Conservation (phyloP, 2,797 vertebrate genomes). For the Chromobotia macracanthus region DNA sequence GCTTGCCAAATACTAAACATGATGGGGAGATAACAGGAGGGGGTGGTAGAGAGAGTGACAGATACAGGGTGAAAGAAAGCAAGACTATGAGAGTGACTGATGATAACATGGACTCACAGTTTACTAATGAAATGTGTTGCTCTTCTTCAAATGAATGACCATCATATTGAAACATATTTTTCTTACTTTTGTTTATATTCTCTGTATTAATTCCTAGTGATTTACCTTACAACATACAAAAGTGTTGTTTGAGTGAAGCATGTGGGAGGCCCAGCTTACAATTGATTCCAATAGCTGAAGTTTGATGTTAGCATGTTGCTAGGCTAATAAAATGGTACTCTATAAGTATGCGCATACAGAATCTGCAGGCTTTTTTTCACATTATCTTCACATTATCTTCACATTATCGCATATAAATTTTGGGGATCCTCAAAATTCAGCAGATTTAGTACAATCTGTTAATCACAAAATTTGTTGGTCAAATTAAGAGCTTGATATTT, state of each 20-base stretch:
- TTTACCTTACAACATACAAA: neutral
- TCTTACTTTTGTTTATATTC: neutral
- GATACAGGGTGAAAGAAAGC: constrained; percentile 24
- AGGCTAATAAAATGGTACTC: neutral
- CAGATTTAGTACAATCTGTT: neutral
- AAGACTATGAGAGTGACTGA: constrained; percentile 14
- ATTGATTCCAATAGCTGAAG: neutral
- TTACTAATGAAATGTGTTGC: constrained; percentile 22
- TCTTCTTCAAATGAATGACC: constrained; percentile 27
- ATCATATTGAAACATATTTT: neutral
- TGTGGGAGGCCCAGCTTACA: neutral
- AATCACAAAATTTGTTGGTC: too few relatives aligned
- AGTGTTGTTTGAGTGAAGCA: neutral
- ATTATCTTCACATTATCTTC: neutral
- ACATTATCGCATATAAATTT: too few relatives aligned
- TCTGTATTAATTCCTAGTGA: neutral
- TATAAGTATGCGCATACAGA: too few relatives aligned
- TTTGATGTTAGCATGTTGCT: neutral
- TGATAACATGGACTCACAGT: constrained; percentile 5
- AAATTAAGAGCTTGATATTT: too few relatives aligned
- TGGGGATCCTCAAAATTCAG: too few relatives aligned
- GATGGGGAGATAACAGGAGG: constrained; percentile 40
- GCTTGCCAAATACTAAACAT: constrained; percentile 18
- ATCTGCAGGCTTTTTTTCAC: too few relatives aligned
- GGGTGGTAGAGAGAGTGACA: constrained; percentile 30